Base-by-base conservation (phyloP, 2,797 vertebrate species). In the Helostoma temminkii region DNA sequence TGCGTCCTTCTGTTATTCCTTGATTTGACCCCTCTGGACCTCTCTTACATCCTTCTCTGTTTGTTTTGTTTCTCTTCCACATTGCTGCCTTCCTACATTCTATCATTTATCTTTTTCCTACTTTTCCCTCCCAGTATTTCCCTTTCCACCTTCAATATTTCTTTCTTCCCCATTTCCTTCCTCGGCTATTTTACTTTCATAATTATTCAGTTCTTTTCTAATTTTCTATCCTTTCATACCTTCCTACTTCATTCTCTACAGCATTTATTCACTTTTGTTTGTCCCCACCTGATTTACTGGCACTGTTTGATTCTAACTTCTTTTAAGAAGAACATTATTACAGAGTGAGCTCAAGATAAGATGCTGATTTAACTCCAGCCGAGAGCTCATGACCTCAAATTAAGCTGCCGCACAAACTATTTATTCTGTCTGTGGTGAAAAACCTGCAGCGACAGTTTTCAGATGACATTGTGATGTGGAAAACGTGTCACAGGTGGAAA, bases 351-450 rank as follows among this genome's bases (percentile, higher is more conserved):
- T 9, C 1, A 6, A 28, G 22, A 15, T 16, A 12, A 60, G 22
- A 6, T 1, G 18, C 2, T 60, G 39, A 46, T 47, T 24, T 24
- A 14, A 18, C 50, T 48, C 16, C 52, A 46, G 36, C 66, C 15
- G 49, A 14, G 45, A 66, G 57, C 30, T 67, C 39, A 22, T 16
- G 22, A 59, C 61, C 66, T 74, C 50, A 70, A 62, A 74, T 71
- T 45, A 80, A 74, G 58, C 42, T 16, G n/a, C 64, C 9, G 47
- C 47, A 34, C 24, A 63, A 22, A 58, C 25, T 25, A 30, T 62
- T 52, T 36, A 9, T 48, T 4, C 26, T 19, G 36, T 45, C 52
- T 45, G 36, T 0, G 0, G 5, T 21, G 37, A 21, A 42, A 37
- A 56, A 37, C 3, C 30, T 46, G 52, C 24, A 18, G 46, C 14